Percentiles rank a stretch among this genome's conserved stretches.
Evolutionary conservation across 2,113 vertebrate genomes (phyloP).

Genomic region (Tylochromis polylepis): DNA sequence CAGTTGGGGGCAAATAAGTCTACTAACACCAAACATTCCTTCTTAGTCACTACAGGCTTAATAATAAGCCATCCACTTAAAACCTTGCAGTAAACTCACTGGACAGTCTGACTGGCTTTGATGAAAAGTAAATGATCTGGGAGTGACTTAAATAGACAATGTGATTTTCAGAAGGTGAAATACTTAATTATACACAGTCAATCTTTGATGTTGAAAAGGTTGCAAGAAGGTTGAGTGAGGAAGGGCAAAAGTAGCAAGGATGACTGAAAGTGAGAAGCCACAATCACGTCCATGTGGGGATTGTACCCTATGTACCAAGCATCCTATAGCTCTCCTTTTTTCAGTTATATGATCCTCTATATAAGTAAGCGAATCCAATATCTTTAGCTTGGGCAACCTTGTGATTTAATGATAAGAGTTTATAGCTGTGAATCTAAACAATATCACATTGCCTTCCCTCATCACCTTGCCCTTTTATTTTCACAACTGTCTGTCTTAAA

Average conservation of each 20-base stretch:
- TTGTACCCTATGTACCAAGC: neutral
- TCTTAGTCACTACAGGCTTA: neutral
- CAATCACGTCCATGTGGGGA: neutral
- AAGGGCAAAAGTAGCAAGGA: neutral
- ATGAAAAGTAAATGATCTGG: neutral
- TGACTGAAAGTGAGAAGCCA: neutral
- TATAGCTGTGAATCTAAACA: constrained; percentile 1
- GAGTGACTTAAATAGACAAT: neutral
- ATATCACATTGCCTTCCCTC: constrained; percentile 20
- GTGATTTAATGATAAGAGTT: constrained; percentile 46
- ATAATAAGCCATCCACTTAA: neutral
- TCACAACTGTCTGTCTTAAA: neutral
- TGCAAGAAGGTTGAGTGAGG: neutral
- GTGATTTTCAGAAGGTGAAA: neutral
- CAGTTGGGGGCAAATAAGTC: neutral
- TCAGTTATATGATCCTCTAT: constrained; percentile 18
- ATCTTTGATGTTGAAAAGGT: neutral
- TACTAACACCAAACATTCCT: neutral
- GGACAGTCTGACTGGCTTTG: neutral
- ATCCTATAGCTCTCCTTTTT: neutral
- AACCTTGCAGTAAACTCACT: neutral
- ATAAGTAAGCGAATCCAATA: constrained; percentile 8
- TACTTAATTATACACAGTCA: neutral
- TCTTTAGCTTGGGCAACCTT: constrained; percentile 10
- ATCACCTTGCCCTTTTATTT: neutral